Evolutionary conservation across 2,113 vertebrate species (phyloP).

Genomic region (Tetrao urogallus): DNA sequence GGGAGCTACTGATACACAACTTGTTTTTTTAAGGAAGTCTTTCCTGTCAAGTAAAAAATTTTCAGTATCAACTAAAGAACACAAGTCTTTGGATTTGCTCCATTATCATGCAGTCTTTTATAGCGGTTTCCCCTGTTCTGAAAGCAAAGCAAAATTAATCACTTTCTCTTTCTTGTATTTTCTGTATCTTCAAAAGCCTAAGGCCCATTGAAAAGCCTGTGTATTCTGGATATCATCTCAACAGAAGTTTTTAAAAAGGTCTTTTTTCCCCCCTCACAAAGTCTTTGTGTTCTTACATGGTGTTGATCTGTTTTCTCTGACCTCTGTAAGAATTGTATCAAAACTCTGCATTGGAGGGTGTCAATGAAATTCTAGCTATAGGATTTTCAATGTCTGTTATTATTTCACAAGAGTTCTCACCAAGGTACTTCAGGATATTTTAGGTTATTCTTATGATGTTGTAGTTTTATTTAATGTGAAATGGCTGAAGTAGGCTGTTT

Average conservation of each 20-base stretch:
- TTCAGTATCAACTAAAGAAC: neutral
- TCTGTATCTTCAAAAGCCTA: neutral
- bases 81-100: neutral
- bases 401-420: neutral
- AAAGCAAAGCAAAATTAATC: neutral
- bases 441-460: neutral
- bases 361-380: neutral
- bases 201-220: neutral
- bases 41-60: neutral
- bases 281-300: fast-evolving
- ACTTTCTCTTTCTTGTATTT: neutral
- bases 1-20: neutral
- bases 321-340: neutral
- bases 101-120: neutral
- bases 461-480: neutral
- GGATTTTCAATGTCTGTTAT: neutral
- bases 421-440: neutral
- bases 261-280: neutral
- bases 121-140: neutral
- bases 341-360: neutral
- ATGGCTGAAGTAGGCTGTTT: neutral
- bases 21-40: neutral
- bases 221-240: neutral
- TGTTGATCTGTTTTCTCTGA: neutral
- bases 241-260: neutral